Percentiles rank a stretch among this genome's conserved stretches.
Conservation (phyloP, 2,888 invertebrate genomes). For the Geophilus truncorum region DNA sequence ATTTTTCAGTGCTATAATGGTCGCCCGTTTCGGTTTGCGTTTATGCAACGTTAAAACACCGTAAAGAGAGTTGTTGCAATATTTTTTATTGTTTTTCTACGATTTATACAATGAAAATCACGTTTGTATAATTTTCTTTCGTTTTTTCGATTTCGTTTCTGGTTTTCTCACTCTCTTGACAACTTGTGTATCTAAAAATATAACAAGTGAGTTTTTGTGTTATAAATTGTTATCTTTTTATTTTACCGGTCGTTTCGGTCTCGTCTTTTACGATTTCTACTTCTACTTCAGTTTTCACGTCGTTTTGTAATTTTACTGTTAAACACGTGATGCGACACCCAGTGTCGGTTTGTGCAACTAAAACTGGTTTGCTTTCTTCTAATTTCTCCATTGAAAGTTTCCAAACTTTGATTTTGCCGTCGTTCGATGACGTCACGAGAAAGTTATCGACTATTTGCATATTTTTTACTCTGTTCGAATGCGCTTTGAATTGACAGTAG, state of each 20-base stretch:
- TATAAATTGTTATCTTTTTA: too few species aligned
- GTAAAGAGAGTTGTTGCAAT: not conserved
- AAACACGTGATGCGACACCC: conserved; percentile 71
- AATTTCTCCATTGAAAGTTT: conserved; percentile 44
- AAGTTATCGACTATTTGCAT: conserved; percentile 28
- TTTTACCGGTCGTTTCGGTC: too few species aligned
- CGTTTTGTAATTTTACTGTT: too few species aligned
- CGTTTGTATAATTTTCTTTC: not conserved
- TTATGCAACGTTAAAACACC: conserved; percentile 36
- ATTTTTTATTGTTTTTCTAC: not conserved
- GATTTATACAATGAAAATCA: not conserved
- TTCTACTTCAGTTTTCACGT: not conserved
- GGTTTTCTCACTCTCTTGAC: not conserved
- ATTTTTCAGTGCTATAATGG: conserved; percentile 48
- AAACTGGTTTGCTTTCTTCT: conserved; percentile 43
- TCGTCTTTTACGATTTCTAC: not conserved
- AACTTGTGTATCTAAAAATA: not conserved
- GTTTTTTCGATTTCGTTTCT: not conserved
- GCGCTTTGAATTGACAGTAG: conserved; percentile 56
- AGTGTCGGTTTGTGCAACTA: conserved; percentile 59
- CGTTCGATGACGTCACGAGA: conserved; percentile 63
- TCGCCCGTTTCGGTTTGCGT: conserved; percentile 43
- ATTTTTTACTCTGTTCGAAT: conserved; percentile 52
- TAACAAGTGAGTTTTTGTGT: too few species aligned
- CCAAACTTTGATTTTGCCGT: conserved; percentile 75